Conservation (phyloP, 2,797 vertebrate genomes). For the Eupleurogrammus muticus region DNA sequence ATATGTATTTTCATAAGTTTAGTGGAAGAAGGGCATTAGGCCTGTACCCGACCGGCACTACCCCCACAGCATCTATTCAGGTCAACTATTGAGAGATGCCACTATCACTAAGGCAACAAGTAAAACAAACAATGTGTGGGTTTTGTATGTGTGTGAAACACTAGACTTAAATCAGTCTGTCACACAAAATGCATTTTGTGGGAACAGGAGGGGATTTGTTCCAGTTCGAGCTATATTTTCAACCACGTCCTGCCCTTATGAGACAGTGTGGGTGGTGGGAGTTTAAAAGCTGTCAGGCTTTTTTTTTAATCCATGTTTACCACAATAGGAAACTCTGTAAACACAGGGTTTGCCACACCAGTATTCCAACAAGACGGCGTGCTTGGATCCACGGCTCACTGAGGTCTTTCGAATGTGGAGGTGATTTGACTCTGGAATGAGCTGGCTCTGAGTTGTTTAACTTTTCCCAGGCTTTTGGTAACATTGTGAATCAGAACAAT, state of each 20-base stretch:
- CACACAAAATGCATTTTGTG: slow-evolving; percentile 73
- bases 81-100: slow-evolving; percentile 77
- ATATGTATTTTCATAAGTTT: slow-evolving; percentile 42
- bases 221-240: slow-evolving; percentile 52
- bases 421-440: slow-evolving; percentile 48
- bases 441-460: slow-evolving; percentile 65
- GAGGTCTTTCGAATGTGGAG: slow-evolving; percentile 44
- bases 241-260: slow-evolving; percentile 63
- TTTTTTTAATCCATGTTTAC: slow-evolving; percentile 75
- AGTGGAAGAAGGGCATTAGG: slow-evolving; percentile 42
- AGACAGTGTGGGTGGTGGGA: slow-evolving; percentile 74
- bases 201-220: slow-evolving; percentile 65
- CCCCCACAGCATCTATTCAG: slow-evolving; percentile 68
- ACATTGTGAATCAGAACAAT: slow-evolving; percentile 31
- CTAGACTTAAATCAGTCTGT: slow-evolving; percentile 76
- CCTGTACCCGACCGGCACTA: slow-evolving; percentile 31
- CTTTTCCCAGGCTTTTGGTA: slow-evolving; percentile 66
- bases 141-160: slow-evolving; percentile 82
- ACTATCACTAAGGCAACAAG: slow-evolving; percentile 80
- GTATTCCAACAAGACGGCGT: slow-evolving; percentile 56
- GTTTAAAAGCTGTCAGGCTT: slow-evolving; percentile 69
- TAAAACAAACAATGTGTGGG: slow-evolving; percentile 87
- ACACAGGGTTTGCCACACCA: slow-evolving; percentile 70
- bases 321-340: slow-evolving; percentile 75
- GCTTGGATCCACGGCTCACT: slow-evolving; percentile 34